Evolutionary conservation across 2,888 invertebrate genomes (phyloP).

Genomic region (Latheticus oryzae): DNA sequence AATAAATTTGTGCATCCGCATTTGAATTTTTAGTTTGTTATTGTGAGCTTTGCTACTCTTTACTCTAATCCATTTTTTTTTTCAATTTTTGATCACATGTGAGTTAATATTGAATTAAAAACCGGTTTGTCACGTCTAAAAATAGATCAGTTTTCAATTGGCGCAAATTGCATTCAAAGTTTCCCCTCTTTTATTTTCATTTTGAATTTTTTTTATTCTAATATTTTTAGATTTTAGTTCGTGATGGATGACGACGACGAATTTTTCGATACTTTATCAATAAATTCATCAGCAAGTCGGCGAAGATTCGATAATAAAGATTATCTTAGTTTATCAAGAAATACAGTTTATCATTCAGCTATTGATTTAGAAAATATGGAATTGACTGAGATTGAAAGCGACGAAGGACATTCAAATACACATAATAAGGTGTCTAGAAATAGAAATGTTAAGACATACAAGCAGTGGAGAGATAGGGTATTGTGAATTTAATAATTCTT

Average conservation of each 20-base stretch:
- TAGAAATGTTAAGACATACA: constrained; percentile 69
- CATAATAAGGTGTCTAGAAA: constrained; percentile 68
- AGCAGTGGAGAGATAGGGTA: constrained; percentile 74
- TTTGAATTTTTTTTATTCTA: too few species aligned
- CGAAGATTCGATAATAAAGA: constrained; percentile 56
- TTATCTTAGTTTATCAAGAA: constrained; percentile 68
- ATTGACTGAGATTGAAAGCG: constrained; percentile 54
- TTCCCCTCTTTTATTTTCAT: too few species aligned
- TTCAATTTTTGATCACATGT: too few species aligned
- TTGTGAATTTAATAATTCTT: too few species aligned
- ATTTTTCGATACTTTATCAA: constrained; percentile 64
- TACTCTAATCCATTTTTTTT: too few species aligned
- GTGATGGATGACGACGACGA: constrained; percentile 59
- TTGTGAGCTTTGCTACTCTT: too few species aligned
- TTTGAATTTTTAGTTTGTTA: too few species aligned
- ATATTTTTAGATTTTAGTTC: constrained; percentile 30
- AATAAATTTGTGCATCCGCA: too few species aligned
- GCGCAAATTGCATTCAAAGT: too few species aligned
- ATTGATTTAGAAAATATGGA: constrained; percentile 66
- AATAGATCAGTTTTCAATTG: too few species aligned
- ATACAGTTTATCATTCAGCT: constrained; percentile 72
- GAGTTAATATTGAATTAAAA: too few species aligned
- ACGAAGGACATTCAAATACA: constrained; percentile 40
- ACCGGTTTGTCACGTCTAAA: too few species aligned
- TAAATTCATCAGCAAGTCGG: constrained; percentile 56